phyloP scores from a whole-genome alignment of 2,113 vertebrate genomes.

The Nesogale talazaci region DNA sequence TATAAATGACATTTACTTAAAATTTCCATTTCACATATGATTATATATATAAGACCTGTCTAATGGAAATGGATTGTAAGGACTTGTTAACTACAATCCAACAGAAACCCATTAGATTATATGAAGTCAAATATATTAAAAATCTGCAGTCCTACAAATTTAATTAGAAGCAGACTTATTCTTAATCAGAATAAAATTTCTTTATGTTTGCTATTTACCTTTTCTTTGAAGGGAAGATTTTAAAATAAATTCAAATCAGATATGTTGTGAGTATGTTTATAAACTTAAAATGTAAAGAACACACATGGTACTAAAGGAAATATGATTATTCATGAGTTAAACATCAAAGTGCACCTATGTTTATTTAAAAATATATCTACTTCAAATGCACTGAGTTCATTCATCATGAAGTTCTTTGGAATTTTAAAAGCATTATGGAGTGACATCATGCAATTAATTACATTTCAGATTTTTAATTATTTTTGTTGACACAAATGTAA shows the following conservation, averaged over 20 bases:
- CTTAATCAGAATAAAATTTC: neutral
- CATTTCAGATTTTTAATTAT: constrained; percentile 14
- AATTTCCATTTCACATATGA: too few relatives aligned
- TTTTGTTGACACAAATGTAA: constrained; percentile 44
- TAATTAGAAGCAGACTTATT: neutral
- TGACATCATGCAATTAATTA: neutral
- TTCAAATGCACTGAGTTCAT: neutral
- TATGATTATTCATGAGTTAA: neutral
- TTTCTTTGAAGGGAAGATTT: too few relatives aligned
- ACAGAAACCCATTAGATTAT: neutral
- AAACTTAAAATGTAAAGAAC: neutral
- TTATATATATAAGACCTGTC: neutral
- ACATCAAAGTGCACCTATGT: neutral
- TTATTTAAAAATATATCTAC: neutral
- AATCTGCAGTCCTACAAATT: neutral
- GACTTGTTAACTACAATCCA: neutral
- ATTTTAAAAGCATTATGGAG: neutral
- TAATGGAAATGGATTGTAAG: neutral
- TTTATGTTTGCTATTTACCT: neutral
- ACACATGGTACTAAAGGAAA: neutral
- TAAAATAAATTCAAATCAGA: neutral
- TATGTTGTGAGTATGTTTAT: neutral
- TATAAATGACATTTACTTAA: too few relatives aligned
- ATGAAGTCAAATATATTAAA: neutral
- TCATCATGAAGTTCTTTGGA: neutral